Evolutionary conservation across 2,888 invertebrate genomes (phyloP), one percentile per base, ranked within the genome.

Genomic region (Archaeoteleia sp.): DNA sequence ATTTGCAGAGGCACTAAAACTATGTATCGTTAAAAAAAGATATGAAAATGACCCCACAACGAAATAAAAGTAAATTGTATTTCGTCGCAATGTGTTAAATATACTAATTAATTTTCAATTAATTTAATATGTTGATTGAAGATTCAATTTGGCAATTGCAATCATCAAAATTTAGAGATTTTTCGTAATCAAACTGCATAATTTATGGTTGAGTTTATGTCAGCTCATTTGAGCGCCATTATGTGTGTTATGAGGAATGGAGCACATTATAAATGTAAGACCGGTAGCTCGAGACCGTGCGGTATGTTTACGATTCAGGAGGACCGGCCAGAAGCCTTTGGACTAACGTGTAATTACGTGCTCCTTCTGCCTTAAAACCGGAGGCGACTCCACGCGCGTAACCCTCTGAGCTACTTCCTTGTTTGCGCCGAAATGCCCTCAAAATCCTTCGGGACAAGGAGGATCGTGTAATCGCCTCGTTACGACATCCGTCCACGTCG

Each of bases 341-440:
- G 78, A 83, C 85, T 85, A 85, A 85, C 81, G 82, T 85, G 85
- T 85, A 85, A 85, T 85, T 85, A 85, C 78, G 73, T 74, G 71
- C 74, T 71, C 65, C 77, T 78, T 70, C 78, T 76, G 57, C 67
- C 67, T 63, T 42, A 60, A 65, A 70, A 71, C 49, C 67, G 48
- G 66, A 58, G 68, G 62, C 58, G 54, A 58, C 58, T 63, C 66
- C 54, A 46, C 54, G 75, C 76, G 77, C 73, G 75, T 75, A 74
- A 70, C 74, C 77, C 79, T 58, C 58, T 63, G 53, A 72, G 69
- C 79, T 75, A 73, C 78, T 78, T 76, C 74, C 81, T 77, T 74
- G 75, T 75, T 74, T 75, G 76, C 70, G 70, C 73, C 73, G 55
- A 72, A 73, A 81, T 77, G 74, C 72, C 71, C 75, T 74, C 71